These are phyloP conservation scores for Narcine bancroftii DNA, from an alignment of 2,113 vertebrate species.

Conservation along the genomic window DNA sequence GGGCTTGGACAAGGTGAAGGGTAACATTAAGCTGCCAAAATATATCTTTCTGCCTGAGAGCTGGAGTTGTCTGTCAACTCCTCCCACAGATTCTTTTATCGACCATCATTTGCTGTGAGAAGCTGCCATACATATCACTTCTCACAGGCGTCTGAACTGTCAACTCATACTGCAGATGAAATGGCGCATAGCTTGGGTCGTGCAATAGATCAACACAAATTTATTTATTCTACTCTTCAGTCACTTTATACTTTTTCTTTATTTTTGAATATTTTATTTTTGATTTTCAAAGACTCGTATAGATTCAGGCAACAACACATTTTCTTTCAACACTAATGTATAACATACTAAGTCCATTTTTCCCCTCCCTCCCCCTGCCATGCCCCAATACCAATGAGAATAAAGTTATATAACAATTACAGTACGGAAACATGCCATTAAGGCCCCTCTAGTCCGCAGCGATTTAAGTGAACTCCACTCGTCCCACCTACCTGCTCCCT, in stretches of 20 bases:
- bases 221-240: neutral
- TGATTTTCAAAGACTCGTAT: too few relatives aligned
- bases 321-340: too few relatives aligned
- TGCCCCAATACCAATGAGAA: too few relatives aligned
- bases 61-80: constrained; percentile 8
- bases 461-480: too few relatives aligned
- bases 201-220: neutral
- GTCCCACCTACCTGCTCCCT: too few relatives aligned
- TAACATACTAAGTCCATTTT: too few relatives aligned
- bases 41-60: constrained; percentile 1
- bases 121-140: neutral
- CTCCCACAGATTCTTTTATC: constrained; percentile 10
- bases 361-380: too few relatives aligned
- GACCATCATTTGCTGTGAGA: constrained; percentile 9
- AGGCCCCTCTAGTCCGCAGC: too few relatives aligned
- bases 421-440: too few relatives aligned
- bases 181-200: neutral
- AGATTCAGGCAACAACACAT: too few relatives aligned
- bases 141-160: neutral
- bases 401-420: too few relatives aligned
- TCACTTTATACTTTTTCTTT: neutral
- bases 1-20: neutral
- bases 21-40: constrained; percentile 14
- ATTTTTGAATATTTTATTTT: too few relatives aligned
- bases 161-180: constrained; percentile 21